A percentile compares a stretch with the other conserved stretches of the same genome.
phyloP scores from a whole-genome alignment of 2,888 invertebrate species.

The Acanthosoma haemorrhoidale region DNA sequence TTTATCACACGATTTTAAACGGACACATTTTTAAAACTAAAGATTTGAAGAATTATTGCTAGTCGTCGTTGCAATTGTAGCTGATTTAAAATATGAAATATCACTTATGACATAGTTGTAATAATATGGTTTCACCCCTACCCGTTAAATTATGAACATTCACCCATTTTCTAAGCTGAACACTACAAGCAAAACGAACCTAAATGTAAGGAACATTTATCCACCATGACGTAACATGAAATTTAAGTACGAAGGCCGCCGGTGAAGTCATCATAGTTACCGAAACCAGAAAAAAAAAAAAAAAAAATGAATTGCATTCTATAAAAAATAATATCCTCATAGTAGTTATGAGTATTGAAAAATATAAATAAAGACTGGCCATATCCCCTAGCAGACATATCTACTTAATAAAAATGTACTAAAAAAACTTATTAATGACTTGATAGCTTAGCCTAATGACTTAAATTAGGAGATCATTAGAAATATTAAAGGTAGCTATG shows the following conservation, averaged over 20 bases:
- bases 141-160: no score
- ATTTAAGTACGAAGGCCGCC: neutral
- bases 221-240: neutral
- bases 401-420: neutral
- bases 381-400: conserved; percentile 1
- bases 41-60: conserved; percentile 24
- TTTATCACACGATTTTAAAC: conserved; percentile 14
- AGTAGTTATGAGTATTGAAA: no score
- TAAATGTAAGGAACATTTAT: no score
- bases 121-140: no score
- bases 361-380: conserved; percentile 7
- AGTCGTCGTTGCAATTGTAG: no score
- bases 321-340: no score
- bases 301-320: neutral
- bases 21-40: neutral
- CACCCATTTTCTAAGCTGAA: no score
- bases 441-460: conserved; percentile 27
- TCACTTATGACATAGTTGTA: no score
- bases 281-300: no score
- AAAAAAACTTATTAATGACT: neutral
- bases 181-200: no score
- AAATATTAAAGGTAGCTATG: conserved; percentile 31
- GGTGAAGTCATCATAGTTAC: no score
- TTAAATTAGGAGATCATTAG: conserved; percentile 35
- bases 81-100: no score